A percentile compares a stretch with the other conserved stretches of the same genome.
Evolutionary conservation across 2,113 vertebrate species (phyloP).

Genomic region (Sceloporus tristichus): DNA sequence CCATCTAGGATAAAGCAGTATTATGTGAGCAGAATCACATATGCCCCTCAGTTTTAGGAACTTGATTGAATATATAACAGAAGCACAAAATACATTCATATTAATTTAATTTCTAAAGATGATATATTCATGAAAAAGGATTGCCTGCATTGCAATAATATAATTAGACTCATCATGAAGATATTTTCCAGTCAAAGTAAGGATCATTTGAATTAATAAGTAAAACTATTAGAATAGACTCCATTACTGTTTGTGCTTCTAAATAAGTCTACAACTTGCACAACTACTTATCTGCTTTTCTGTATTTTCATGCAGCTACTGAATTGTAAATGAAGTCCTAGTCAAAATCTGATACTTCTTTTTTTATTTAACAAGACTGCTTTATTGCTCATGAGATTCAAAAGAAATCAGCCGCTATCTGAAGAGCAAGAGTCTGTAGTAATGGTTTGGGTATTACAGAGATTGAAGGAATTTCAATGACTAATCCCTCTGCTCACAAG

Average conservation of each 20-base stretch:
- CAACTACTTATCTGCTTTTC: slow-evolving; percentile 40
- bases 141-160: slow-evolving; percentile 5
- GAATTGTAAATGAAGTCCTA: slow-evolving; percentile 73
- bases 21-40: slow-evolving; percentile 3
- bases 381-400: slow-evolving; percentile 71
- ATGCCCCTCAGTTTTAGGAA: neutral
- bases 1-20: slow-evolving; percentile 1
- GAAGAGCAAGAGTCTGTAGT: slow-evolving; percentile 76
- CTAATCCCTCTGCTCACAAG: slow-evolving; percentile 78
- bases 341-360: slow-evolving; percentile 66
- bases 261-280: neutral
- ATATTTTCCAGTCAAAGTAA: slow-evolving; percentile 5
- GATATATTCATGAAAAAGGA: slow-evolving; percentile 3
- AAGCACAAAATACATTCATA: neutral
- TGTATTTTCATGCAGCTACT: slow-evolving; percentile 58
- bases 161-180: slow-evolving; percentile 31
- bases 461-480: slow-evolving; percentile 78
- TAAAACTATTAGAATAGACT: neutral
- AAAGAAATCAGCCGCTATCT: slow-evolving; percentile 73
- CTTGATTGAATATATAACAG: neutral
- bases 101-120: slow-evolving; percentile 23
- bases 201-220: slow-evolving; percentile 23
- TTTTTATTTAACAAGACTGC: slow-evolving; percentile 75
- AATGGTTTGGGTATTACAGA: slow-evolving; percentile 75
- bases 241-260: neutral